Conservation (phyloP, 2,113 vertebrate genomes). For the Pluvianellus socialis region DNA sequence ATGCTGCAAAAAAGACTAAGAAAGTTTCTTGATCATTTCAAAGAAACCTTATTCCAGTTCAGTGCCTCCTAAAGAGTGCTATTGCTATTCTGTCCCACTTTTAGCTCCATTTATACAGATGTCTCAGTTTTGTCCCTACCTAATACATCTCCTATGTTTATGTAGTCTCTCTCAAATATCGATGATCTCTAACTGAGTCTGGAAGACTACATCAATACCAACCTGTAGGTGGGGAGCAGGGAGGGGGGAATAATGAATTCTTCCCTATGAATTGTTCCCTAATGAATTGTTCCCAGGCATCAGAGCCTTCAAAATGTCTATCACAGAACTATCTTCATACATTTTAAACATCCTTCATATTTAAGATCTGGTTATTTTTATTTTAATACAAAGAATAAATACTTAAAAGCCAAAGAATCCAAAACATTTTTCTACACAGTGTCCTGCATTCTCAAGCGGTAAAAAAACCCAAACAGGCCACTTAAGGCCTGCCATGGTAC, state of each 20-base stretch:
- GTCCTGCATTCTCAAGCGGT: not conserved
- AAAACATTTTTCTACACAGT: not conserved
- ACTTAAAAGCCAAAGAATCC: not conserved
- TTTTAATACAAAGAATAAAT: conserved; percentile 1
- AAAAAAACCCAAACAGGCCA: not conserved
- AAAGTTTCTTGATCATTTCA: not conserved
- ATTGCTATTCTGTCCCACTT: not conserved
- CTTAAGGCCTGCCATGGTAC: not conserved
- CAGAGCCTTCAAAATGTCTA: not conserved
- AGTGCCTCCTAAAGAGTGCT: not conserved
- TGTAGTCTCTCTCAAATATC: not conserved
- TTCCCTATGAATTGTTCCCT: not conserved
- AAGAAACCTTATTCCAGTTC: not conserved
- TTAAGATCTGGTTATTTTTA: not conserved
- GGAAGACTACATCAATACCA: not conserved
- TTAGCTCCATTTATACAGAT: not conserved
- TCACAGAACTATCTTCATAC: not conserved
- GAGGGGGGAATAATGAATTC: not conserved
- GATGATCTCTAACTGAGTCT: not conserved
- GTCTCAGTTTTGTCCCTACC: not conserved
- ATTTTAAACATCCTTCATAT: not conserved
- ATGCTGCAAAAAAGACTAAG: not conserved
- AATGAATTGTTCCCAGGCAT: not conserved
- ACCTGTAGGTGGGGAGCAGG: not conserved
- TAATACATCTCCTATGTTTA: not conserved